Evolutionary conservation across 2,888 invertebrate species (phyloP).

Genomic region (Polietes domitor): DNA sequence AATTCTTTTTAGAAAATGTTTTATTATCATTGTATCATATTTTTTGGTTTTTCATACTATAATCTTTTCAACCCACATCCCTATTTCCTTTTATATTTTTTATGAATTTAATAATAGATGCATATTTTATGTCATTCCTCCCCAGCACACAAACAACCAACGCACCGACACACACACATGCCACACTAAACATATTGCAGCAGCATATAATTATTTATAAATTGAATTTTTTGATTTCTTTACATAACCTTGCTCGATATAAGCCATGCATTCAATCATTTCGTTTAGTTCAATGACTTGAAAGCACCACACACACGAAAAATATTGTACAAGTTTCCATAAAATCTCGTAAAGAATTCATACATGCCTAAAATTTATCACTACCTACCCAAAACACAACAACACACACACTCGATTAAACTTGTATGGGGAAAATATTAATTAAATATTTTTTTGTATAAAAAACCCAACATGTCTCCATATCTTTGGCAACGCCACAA

Average conservation of each 20-base stretch:
- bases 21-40: too few relatives aligned
- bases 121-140: neutral
- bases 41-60: too few relatives aligned
- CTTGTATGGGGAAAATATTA: constrained; percentile 16
- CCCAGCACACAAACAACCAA: neutral
- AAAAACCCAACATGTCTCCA: too few relatives aligned
- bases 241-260: constrained; percentile 51
- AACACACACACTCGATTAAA: neutral
- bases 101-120: neutral
- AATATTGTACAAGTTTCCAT: constrained; percentile 23
- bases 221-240: constrained; percentile 32
- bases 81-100: neutral
- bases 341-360: neutral
- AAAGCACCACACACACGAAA: neutral
- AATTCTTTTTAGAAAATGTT: too few relatives aligned
- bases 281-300: constrained; percentile 45
- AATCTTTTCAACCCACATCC: neutral
- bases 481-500: constrained; percentile 5
- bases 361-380: constrained; percentile 13
- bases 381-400: constrained; percentile 19
- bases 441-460: constrained; percentile 23
- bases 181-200: constrained; percentile 9
- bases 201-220: constrained; percentile 29
- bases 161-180: too few relatives aligned
- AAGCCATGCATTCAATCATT: constrained; percentile 41